These are phyloP conservation scores for Eublepharis macularius DNA, from an alignment of 2,113 vertebrate species.

Conservation along the genomic window DNA sequence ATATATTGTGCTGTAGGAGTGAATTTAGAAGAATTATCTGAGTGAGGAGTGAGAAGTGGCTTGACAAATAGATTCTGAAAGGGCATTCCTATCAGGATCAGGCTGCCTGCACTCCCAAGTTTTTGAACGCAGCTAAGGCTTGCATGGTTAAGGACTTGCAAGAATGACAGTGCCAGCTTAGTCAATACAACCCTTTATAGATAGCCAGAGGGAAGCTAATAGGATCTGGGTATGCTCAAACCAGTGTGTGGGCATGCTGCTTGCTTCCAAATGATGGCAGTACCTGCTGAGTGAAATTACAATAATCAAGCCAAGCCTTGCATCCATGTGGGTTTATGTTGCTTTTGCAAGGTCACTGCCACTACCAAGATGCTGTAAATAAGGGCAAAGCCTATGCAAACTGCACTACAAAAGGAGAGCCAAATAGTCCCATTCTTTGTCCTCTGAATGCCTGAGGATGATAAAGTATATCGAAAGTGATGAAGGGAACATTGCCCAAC, in stretches of 20 bases:
- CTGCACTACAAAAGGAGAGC: neutral
- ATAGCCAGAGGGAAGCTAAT: slow-evolving; percentile 37
- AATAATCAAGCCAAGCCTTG: slow-evolving; percentile 57
- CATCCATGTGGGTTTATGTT: slow-evolving; percentile 37
- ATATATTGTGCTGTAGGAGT: slow-evolving; percentile 23
- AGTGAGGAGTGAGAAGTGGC: slow-evolving; percentile 6
- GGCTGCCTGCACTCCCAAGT: neutral
- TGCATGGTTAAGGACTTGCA: neutral
- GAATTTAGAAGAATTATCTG: neutral
- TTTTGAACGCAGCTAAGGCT: neutral
- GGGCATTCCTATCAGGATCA: neutral
- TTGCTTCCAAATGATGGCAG: slow-evolving; percentile 24
- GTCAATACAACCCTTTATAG: slow-evolving; percentile 35
- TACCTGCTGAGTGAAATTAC: slow-evolving; percentile 53
- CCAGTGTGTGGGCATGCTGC: slow-evolving; percentile 22
- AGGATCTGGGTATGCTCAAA: slow-evolving; percentile 29
- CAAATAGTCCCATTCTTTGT: neutral
- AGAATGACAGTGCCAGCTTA: slow-evolving; percentile 12
- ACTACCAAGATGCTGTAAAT: slow-evolving; percentile 35
- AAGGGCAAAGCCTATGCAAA: slow-evolving; percentile 35
- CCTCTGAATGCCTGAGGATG: neutral
- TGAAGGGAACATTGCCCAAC: neutral
- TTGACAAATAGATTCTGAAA: slow-evolving; percentile 28
- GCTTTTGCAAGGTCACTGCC: slow-evolving; percentile 37
- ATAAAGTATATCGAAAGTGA: neutral